Base-by-base conservation (phyloP, 2,888 invertebrate genomes). In the Exocentrus adspersus region DNA sequence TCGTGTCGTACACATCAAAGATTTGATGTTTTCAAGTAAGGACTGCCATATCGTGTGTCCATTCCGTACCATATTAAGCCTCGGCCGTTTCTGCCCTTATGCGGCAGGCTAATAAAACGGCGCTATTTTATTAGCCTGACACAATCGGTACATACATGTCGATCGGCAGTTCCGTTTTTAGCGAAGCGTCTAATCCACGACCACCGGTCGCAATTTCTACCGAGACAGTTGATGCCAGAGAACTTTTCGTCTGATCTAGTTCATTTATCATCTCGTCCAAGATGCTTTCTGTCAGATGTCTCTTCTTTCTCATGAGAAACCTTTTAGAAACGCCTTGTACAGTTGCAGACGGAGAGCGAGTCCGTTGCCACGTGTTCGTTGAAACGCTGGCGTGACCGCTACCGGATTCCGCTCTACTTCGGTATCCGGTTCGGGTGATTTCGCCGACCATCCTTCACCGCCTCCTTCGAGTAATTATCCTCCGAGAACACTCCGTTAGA, bases 121-220 rank as follows among this genome's bases (percentile, higher is more conserved):
- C 14, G 57, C 42, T 60, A 42, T 37, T 60, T 60, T 60, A 60
- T 52, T 50, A 28, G 24, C 48, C 41, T 61, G 9, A 1, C 37
- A 12, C 61, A 54, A 61, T 54, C 52, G 30, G 37, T 41, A 56
- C 46, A 45, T 51, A 51, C 46, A 45, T 51, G 56, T 56, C 51
- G 51, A 60, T 64, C 56, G 59, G 5, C 64, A 54, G 57, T 58
- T 57, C 56, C 48, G 41, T 56, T 56, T 62, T 60, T 59, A 48
- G 50, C 14, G n/a, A 51, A 21, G 17, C 56, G 51, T 54, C 60
- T 61, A 57, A 64, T 61, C 52, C 17, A 48, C 30, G 43, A 60
- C 50, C 19, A 42, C 43, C 59, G 61, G 46, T 42, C 52, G 46
- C 56, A 60, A 64, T 64, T 64, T 64, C 60, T 37, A 37, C 37